Percentiles rank a stretch among this genome's conserved stretches.
Evolutionary conservation across 2,888 invertebrate species (phyloP).

Genomic region (Hirtodrosophila histrioides): DNA sequence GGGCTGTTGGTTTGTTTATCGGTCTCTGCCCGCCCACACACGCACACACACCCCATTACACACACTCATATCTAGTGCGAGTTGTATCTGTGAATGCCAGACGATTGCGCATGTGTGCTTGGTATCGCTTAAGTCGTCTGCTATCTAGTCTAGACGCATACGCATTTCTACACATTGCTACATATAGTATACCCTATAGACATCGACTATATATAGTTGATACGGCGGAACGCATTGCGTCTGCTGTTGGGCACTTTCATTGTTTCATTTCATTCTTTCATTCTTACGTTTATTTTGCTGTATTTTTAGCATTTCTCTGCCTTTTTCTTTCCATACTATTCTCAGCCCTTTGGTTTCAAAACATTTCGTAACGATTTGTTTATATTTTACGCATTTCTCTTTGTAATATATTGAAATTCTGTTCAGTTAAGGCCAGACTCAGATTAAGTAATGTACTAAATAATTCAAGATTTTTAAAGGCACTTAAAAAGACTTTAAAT

Average conservation of each 20-base stretch:
- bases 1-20: conserved; percentile 53
- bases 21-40: conserved; percentile 50
- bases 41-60: background rate
- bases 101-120: conserved; percentile 70
- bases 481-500: too few species aligned
- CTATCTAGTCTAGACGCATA: conserved; percentile 82
- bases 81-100: conserved; percentile 42
- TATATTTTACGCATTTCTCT: conserved; percentile 34
- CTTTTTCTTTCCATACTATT: conserved; percentile 15
- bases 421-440: too few species aligned
- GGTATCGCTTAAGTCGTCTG: conserved; percentile 80
- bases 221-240: conserved; percentile 40
- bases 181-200: conserved; percentile 14
- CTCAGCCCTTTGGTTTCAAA: conserved; percentile 34
- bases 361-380: conserved; percentile 59
- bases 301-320: conserved; percentile 44
- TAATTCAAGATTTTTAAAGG: too few species aligned
- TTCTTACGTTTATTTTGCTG: conserved; percentile 23
- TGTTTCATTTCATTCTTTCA: conserved; percentile 37
- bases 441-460: too few species aligned
- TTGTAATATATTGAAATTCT: conserved; percentile 11
- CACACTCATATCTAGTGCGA: background rate
- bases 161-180: conserved; percentile 34
- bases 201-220: conserved; percentile 12
- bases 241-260: conserved; percentile 34